Base-by-base conservation (phyloP, 35 echinoderm and acorn worm genomes). In the Nesometra sesokonis region DNA sequence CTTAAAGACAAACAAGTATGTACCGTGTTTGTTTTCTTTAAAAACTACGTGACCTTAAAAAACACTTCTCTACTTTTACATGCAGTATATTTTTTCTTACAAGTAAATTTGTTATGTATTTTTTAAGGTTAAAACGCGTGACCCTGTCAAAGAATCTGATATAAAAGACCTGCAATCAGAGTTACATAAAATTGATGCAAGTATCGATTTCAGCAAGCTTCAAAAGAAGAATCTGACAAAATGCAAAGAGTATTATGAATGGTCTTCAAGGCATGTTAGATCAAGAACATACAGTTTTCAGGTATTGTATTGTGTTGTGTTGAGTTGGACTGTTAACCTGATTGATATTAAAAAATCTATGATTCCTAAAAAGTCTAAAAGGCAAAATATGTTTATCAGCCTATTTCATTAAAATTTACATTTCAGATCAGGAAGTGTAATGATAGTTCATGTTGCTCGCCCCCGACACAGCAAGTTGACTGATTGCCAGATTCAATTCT, bases 401-500 rank as follows among this genome's bases (percentile, higher is more conserved):
- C 40, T 84, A 57, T 31, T 85, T 29, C 40, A 57, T 36, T 85
- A 85, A 85, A 76, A 36, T 46, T 11, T 37, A 17, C 29, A 29
- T 81, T 81, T 30, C 84, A 85, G 84, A 85, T 85, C 27, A 29
- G 84, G 84, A 85, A 85, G 30, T 85, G 84, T 85, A 47, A 85
- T 17, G 31, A 37, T 9, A 47, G 76, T 17, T 9, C 46, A 11
- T 85, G 84, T 32, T 85, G 84, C 36, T 47, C 46, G 76, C 84
- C 84, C 29, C 31, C 31, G 23, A 23, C 84, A 85, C 31, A 85
- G 19, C 31, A 37, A 31, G 17, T 88, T 23, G 30, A 88, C 76
- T 78, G 35, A 34, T n/a, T 88, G 32, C 86, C 86, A 88, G 86
- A 88, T 81, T 78, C 86, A 36, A 35, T 88, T 78, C 76, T 88